phyloP scores from a whole-genome alignment of 2,888 invertebrate species.

The Ctenicera cuprea region DNA sequence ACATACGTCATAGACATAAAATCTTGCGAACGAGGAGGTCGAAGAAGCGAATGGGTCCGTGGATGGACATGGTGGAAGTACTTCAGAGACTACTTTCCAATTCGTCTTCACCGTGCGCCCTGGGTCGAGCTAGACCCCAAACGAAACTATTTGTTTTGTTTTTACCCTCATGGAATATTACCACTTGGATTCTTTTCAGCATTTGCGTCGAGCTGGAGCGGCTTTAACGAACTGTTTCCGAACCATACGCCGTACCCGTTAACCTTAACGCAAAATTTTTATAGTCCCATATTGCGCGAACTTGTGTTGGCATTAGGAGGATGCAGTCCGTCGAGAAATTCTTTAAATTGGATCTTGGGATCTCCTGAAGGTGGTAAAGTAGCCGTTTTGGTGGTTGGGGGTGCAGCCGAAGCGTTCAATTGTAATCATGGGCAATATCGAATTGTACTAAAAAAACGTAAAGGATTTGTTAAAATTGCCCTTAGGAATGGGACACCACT shows the following conservation, averaged over 20 bases:
- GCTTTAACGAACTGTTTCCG: constrained; percentile 73
- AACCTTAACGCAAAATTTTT: constrained; percentile 82
- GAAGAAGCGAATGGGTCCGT: constrained; percentile 73
- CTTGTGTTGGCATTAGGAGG: constrained; percentile 76
- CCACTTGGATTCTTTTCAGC: constrained; percentile 88
- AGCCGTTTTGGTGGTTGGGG: constrained; percentile 88
- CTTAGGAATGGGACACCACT: constrained; percentile 80
- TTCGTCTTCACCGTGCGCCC: constrained; percentile 88
- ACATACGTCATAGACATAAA: constrained; percentile 76
- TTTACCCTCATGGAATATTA: constrained; percentile 92
- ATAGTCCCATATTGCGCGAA: constrained; percentile 83
- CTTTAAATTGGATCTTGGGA: constrained; percentile 79
- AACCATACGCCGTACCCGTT: constrained; percentile 72
- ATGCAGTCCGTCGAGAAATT: constrained; percentile 78
- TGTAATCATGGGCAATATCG: constrained; percentile 85
- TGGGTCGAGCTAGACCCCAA: constrained; percentile 87
- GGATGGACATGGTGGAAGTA: constrained; percentile 83
- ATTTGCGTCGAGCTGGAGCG: constrained; percentile 83
- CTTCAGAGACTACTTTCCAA: constrained; percentile 90
- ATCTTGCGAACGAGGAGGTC: constrained; percentile 75
- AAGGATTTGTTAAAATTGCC: constrained; percentile 73
- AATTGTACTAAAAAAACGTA: constrained; percentile 84
- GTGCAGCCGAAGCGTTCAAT: constrained; percentile 91
- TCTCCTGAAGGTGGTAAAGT: constrained; percentile 76
- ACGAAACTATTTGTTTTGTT: constrained; percentile 89